Evolutionary conservation across 2,888 invertebrate genomes (phyloP).

Genomic region (Cantharis lateralis): DNA sequence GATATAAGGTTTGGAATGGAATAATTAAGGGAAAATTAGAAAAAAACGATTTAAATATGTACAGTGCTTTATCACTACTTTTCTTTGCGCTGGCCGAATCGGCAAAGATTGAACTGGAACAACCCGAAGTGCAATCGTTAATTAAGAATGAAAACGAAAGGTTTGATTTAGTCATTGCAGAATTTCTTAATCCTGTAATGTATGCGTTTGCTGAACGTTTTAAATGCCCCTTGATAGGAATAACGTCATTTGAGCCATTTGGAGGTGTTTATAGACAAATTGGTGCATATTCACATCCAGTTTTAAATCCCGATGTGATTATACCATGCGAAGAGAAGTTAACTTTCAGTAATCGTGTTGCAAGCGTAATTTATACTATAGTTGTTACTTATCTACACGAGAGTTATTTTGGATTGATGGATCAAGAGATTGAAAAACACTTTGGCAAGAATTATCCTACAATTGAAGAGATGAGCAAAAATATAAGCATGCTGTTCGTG

Average conservation of each 20-base stretch:
- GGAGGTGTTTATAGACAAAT: background rate
- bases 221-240: background rate
- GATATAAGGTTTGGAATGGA: background rate
- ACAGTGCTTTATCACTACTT: background rate
- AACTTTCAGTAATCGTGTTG: background rate
- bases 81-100: background rate
- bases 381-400: background rate
- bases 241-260: background rate
- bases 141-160: background rate
- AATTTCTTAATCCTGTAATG: background rate
- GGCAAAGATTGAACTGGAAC: background rate
- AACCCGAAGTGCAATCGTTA: background rate
- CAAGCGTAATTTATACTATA: background rate
- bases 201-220: background rate
- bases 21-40: background rate
- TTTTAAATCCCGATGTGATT: background rate
- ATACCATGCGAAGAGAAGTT: background rate
- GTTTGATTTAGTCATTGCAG: background rate
- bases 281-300: background rate
- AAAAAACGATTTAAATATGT: background rate
- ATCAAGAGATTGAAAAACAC: conserved; percentile 33
- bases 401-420: background rate
- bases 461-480: conserved; percentile 39
- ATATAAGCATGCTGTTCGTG: conserved; percentile 47
- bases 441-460: conserved; percentile 45